Base-by-base conservation (phyloP, 2,113 vertebrate species). In the Coracopsis vasa region DNA sequence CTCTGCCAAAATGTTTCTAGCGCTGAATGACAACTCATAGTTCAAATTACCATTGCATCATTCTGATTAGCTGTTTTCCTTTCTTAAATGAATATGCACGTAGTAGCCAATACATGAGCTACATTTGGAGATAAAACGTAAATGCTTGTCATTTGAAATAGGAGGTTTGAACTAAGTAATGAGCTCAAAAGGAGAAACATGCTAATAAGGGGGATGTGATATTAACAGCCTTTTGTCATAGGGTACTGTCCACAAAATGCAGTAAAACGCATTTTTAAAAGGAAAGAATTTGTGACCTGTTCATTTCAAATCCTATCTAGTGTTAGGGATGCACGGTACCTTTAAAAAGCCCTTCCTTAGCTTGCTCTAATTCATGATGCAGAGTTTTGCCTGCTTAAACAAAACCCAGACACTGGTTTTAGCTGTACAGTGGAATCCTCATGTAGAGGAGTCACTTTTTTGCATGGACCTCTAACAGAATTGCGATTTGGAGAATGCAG, bases 281-380 rank as follows among this genome's bases (percentile, higher is more conserved):
- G 66, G n/a, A 15, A 19, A 33, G 9, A 45, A 56, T 54, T 62
- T 58, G 35, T 86, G 64, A 77, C 44, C 44, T 78, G 35, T 48
- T 82, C 53, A 24, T 81, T 88, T 95, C 92, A 88, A 84, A 53
- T 75, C 45, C 74, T 62, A 44, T 45, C 19, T 72, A 88, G 64
- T 64, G 54, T 56, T 72, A 69, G 65, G 64, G 64, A 39, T 94
- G 41, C 71, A 91, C 28, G 0, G 60, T 75, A 84, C 25, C 25
- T 75, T 86, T 80, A 54, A 61, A 72, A 85, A 86, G 51, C 9
- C 56, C 50, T 77, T 86, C n/a, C 69, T 27, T 84, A 50, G 84
- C 94, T 96, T 96, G 65, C 87, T 96, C 67, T 86, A 95, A 93
- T 91, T 96, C 89, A 50, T 33, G 58, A 75, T 95, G 94, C 77